Conservation (phyloP, 2,797 vertebrate species). For the Rhynchotus rufescens region DNA sequence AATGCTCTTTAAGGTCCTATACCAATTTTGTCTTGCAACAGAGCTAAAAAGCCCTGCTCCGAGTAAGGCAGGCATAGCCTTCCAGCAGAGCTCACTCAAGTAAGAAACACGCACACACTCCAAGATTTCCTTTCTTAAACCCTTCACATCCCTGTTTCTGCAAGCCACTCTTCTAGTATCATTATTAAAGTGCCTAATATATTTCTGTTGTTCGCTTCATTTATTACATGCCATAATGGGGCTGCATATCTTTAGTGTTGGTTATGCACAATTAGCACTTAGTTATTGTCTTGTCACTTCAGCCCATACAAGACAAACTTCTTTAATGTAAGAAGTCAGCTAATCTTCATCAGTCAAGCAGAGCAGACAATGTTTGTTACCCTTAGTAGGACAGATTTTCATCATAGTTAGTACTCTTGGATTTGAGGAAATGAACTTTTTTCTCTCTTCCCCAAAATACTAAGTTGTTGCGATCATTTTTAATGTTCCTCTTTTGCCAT, state of each 20-base stretch:
- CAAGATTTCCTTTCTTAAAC: conserved; percentile 73
- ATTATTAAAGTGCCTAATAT: conserved; percentile 80
- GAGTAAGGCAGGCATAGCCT: conserved; percentile 57
- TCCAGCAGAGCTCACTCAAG: conserved; percentile 54
- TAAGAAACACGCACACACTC: conserved; percentile 40
- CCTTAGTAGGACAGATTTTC: conserved; percentile 82
- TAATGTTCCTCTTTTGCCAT: background rate
- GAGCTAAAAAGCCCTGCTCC: conserved; percentile 71
- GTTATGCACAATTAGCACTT: conserved; percentile 92
- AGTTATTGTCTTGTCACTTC: conserved; percentile 92
- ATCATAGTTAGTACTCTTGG: conserved; percentile 71
- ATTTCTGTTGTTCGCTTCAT: conserved; percentile 80
- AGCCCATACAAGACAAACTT: conserved; percentile 86
- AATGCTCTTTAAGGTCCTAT: conserved; percentile 79
- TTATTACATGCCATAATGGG: conserved; percentile 79
- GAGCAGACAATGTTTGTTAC: conserved; percentile 79
- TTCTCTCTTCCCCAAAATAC: accelerated
- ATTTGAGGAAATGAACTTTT: background rate
- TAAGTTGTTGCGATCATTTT: background rate
- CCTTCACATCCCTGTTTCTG: conserved; percentile 62
- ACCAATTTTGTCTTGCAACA: conserved; percentile 78
- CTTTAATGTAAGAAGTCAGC: conserved; percentile 89
- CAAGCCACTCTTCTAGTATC: conserved; percentile 69
- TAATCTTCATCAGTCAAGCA: conserved; percentile 89
- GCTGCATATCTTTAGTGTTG: conserved; percentile 81